A percentile compares a stretch with the other conserved stretches of the same genome.
These are phyloP conservation scores for Protula sp. DNA, from an alignment of 2,888 invertebrate genomes.

Conservation along the genomic window DNA sequence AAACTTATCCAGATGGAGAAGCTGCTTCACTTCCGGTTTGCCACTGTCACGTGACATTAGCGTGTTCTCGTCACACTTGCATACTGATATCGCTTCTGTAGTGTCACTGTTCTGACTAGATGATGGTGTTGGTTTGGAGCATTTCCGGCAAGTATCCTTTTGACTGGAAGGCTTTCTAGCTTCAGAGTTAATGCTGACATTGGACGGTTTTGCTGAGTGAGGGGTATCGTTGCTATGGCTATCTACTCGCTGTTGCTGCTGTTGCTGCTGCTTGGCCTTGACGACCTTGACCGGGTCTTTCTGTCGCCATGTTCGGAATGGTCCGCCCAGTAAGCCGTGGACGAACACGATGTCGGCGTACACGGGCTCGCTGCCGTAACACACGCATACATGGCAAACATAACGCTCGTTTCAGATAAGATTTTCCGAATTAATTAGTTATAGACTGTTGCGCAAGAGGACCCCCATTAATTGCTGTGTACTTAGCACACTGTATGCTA, in stretches of 20 bases:
- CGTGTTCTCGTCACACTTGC: too few relatives aligned
- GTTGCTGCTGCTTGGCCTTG: not conserved
- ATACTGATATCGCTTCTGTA: too few relatives aligned
- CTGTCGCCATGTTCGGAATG: constrained; percentile 91
- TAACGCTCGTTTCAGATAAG: not conserved
- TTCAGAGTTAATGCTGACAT: not conserved
- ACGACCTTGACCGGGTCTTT: constrained; percentile 54
- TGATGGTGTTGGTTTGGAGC: too few relatives aligned
- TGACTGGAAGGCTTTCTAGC: not conserved
- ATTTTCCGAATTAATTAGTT: not conserved
- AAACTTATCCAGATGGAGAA: not conserved
- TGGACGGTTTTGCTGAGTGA: not conserved
- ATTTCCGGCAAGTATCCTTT: too few relatives aligned
- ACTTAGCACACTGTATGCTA: not conserved
- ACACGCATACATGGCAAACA: constrained; percentile 21
- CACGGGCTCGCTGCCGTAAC: constrained; percentile 31
- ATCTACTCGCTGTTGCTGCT: constrained; percentile 18
- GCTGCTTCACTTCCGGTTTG: not conserved
- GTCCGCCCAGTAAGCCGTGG: constrained; percentile 87
- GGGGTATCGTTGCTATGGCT: not conserved
- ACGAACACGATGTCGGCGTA: constrained; percentile 76
- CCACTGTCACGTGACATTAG: not conserved
- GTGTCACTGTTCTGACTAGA: too few relatives aligned
- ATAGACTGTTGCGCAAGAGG: not conserved
- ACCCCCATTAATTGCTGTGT: too few relatives aligned